These are phyloP conservation scores for human (Homo sapiens) DNA, from an alignment of 2,113 vertebrate species.

Conservation along the genomic window DNA sequence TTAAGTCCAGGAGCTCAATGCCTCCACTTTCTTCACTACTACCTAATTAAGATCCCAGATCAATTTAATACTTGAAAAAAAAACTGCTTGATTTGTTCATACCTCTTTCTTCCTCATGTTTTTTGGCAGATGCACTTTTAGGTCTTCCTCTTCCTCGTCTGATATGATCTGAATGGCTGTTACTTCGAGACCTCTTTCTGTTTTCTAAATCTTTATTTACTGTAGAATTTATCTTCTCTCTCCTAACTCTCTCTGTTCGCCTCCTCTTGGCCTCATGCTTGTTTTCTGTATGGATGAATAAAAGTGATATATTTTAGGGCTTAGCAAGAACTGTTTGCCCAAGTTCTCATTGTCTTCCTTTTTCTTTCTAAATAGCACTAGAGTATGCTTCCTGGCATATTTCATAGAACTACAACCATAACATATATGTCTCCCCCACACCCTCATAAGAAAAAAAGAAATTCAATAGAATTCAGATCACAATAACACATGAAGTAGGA, in stretches of 20 bases:
- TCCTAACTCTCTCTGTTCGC: slow-evolving; percentile 94
- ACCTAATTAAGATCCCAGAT: slow-evolving; percentile 1
- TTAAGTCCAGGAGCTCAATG: not conserved
- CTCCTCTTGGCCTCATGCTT: slow-evolving; percentile 95
- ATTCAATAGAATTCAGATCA: slow-evolving; percentile 5
- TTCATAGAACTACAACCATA: not conserved
- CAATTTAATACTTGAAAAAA: not conserved
- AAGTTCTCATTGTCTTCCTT: slow-evolving; percentile 35
- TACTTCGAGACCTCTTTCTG: slow-evolving; percentile 92
- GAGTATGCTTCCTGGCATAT: slow-evolving; percentile 42
- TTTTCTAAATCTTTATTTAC: slow-evolving; percentile 94
- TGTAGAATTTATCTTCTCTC: slow-evolving; percentile 92
- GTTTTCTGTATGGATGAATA: slow-evolving; percentile 88
- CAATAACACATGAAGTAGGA: not conserved
- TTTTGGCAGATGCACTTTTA: slow-evolving; percentile 94
- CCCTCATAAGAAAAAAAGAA: not conserved
- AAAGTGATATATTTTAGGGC: slow-evolving; percentile 66
- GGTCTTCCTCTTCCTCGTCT: slow-evolving; percentile 95
- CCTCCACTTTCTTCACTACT: slow-evolving; percentile 14
- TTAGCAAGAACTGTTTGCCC: slow-evolving; percentile 53
- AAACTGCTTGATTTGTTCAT: slow-evolving; percentile 68
- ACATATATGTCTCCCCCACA: not conserved
- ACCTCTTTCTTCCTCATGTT: slow-evolving; percentile 98
- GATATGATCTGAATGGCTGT: slow-evolving; percentile 96
- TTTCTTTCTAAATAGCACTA: slow-evolving; percentile 39